Base-by-base conservation (phyloP, 23 tunicate genomes). In the Aplidium turbinatum region DNA sequence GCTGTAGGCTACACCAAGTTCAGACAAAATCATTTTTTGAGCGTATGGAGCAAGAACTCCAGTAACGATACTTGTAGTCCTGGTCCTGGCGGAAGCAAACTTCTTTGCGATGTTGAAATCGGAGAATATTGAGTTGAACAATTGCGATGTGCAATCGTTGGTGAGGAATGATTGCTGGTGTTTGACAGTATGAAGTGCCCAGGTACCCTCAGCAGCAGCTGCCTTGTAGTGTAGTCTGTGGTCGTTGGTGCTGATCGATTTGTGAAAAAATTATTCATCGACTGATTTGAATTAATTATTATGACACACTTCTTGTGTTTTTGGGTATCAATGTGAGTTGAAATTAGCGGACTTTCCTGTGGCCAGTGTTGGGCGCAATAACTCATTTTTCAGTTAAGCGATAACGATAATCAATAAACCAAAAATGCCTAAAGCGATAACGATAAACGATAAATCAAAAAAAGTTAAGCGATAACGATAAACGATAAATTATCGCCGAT, bases 171-270 rank as follows among this genome's bases (percentile, higher is more conserved):
- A 76, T 60, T 58, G 81, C 20, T 76, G 56, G 56, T 58, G 81
- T 76, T 61, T 76, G 81, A 76, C 57, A 76, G 70, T 60, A 33
- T 76, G 81, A 71, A 61, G 61, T 76, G 81, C 81, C 81, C 70
- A 76, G 35, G 62, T 47, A 47, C 13, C 11, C 35, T 70, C 77
- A 70, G 35, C 77, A 70, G 77, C 77, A 70, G 77, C 77, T 70
- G 77, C 77, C 77, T 70, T 70, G 29, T 67, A 60, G 31, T 70
- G 29, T 67, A 60, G 31, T 60, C 68, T 60, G 68, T 60, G 68
- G 68, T 27, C 36, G 68, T 60, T 60, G 68, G 68, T 38, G 30
- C 38, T 29, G 68, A 60, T 60, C 11, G 68, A 36, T 38, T 60
- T 60, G 35, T 60, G 16, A 42, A 42, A n/a, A 54, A 54, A 5